A percentile compares a stretch with the other conserved stretches of the same genome.
phyloP scores from a whole-genome alignment of 2,888 invertebrate species.

The Ariolimax columbianus region DNA sequence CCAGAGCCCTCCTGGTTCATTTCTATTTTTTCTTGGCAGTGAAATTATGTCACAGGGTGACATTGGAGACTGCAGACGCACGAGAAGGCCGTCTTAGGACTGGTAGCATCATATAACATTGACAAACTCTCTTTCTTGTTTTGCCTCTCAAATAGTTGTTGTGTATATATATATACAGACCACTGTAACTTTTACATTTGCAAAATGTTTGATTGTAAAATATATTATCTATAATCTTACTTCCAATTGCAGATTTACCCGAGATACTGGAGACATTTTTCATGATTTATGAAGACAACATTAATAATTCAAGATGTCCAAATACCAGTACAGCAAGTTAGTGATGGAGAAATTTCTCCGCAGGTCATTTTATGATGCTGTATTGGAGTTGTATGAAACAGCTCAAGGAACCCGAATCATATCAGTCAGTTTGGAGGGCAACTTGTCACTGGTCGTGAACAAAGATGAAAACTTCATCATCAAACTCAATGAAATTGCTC shows the following conservation, averaged over 20 bases:
- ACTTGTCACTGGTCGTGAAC: conserved; percentile 57
- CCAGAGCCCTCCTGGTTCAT: too few species aligned
- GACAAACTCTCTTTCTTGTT: too few species aligned
- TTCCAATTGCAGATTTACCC: background rate
- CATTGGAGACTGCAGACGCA: too few species aligned
- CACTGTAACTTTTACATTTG: too few species aligned
- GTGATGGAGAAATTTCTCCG: conserved; percentile 58
- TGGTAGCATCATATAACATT: too few species aligned
- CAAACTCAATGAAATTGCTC: conserved; percentile 57
- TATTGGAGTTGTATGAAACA: conserved; percentile 58
- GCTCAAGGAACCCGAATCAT: conserved; percentile 54
- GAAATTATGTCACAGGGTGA: too few species aligned
- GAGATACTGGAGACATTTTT: background rate
- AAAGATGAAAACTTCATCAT: conserved; percentile 55
- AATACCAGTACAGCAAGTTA: conserved; percentile 56
- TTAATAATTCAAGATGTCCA: conserved; percentile 48
- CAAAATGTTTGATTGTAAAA: background rate
- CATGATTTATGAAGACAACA: background rate
- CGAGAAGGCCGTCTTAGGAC: too few species aligned
- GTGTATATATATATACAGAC: too few species aligned
- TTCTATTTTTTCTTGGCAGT: too few species aligned
- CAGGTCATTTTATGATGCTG: conserved; percentile 58
- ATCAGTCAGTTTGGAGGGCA: conserved; percentile 57
- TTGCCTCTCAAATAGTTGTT: too few species aligned
- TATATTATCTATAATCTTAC: background rate